Evolutionary conservation across 1,140 invertebrate genomes (phyloP).

Genomic region (Drepana arcuata): DNA sequence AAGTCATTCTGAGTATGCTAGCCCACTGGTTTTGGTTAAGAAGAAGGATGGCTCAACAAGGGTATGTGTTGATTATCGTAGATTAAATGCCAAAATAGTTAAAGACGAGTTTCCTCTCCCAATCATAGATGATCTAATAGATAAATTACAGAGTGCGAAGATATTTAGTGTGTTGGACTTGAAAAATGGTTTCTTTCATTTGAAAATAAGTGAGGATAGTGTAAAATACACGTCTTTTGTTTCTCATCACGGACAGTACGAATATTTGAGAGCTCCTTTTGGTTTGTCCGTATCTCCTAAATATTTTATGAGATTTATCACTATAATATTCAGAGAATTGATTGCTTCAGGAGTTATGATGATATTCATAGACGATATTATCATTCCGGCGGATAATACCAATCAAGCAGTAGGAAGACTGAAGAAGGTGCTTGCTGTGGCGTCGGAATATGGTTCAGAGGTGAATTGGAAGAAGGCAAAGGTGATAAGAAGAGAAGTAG

Average conservation of each 20-base stretch:
- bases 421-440: too few species aligned
- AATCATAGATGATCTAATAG: background rate
- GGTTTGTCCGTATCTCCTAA: background rate
- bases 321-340: background rate
- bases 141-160: background rate
- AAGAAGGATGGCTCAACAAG: constrained; percentile 14
- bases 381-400: background rate
- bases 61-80: constrained; percentile 19
- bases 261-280: constrained; percentile 1
- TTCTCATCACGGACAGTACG: background rate
- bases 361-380: background rate
- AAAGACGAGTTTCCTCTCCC: background rate
- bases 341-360: background rate
- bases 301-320: background rate
- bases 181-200: constrained; percentile 1
- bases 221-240: background rate
- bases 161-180: background rate
- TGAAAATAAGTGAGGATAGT: background rate
- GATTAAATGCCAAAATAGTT: constrained; percentile 9
- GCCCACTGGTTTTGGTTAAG: constrained; percentile 18
- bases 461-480: too few species aligned
- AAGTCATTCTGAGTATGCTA: constrained; percentile 8
- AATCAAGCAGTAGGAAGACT: background rate
- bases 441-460: too few species aligned
- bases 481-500: too few species aligned